Evolutionary conservation across 2,113 vertebrate species (phyloP).

Genomic region (Campylomormyrus numenius): DNA sequence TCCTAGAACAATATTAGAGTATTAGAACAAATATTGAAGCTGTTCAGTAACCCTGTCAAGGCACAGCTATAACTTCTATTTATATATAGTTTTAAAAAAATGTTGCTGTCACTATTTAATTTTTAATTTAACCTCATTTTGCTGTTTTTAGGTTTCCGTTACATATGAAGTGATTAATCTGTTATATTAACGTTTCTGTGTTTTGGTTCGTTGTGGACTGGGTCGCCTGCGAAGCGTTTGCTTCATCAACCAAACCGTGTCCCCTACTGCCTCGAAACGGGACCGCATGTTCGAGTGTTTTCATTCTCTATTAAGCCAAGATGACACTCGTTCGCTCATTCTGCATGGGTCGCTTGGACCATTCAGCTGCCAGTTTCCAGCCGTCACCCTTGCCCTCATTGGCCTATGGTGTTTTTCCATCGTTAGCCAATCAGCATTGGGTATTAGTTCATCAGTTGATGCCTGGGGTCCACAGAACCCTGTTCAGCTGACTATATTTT

Average conservation of each 20-base stretch:
- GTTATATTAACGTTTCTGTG: not conserved
- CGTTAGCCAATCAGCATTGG: not conserved
- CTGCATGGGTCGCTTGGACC: not conserved
- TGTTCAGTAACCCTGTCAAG: not conserved
- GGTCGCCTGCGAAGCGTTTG: not conserved
- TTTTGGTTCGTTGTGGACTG: not conserved
- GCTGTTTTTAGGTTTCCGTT: not conserved
- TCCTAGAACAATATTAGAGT: not conserved
- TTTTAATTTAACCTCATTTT: not conserved
- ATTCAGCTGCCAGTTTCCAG: not conserved
- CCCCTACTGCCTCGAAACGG: not conserved
- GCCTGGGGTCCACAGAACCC: not conserved
- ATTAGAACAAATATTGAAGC: not conserved
- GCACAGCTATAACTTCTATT: not conserved
- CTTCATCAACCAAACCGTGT: not conserved
- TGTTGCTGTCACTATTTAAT: not conserved
- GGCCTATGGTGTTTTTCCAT: not conserved
- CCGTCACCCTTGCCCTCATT: not conserved
- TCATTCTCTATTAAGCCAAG: not conserved
- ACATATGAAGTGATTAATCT: not conserved
- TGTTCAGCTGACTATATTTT: not conserved
- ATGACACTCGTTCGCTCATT: not conserved
- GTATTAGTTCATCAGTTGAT: not conserved
- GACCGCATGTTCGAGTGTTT: not conserved
- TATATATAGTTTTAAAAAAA: not conserved